These are phyloP conservation scores for Ceyx margarethae DNA, from an alignment of 2,113 vertebrate genomes.

Conservation along the genomic window DNA sequence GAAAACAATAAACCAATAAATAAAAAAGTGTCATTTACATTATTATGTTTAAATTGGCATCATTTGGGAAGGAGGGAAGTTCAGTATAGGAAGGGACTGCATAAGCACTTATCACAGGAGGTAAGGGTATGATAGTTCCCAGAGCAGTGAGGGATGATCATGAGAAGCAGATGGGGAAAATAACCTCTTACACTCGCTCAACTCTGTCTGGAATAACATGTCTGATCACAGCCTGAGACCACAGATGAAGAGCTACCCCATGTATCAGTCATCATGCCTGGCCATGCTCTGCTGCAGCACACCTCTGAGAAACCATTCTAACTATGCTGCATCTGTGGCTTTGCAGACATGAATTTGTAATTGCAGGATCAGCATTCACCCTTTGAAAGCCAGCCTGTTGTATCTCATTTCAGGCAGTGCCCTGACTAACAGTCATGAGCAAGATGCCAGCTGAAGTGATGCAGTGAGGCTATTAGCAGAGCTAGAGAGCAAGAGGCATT, in stretches of 20 bases:
- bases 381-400: background rate
- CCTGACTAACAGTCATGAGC: background rate
- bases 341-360: background rate
- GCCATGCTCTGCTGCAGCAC: background rate
- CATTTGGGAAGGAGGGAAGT: background rate
- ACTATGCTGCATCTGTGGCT: background rate
- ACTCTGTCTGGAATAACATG: background rate
- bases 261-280: background rate
- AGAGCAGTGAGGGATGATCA: background rate
- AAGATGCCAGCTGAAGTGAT: background rate
- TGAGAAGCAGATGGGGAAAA: background rate
- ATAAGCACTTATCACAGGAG: background rate
- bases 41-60: background rate
- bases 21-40: background rate
- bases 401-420: constrained; percentile 8
- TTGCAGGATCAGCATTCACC: constrained; percentile 14
- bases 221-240: background rate
- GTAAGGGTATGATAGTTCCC: background rate
- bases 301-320: background rate
- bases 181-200: background rate
- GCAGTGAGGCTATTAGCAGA: background rate
- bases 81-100: background rate
- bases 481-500: background rate
- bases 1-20: background rate
- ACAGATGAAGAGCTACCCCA: background rate